Evolutionary conservation across 2,113 vertebrate genomes (phyloP).

Genomic region (Lanius ludovicianus): DNA sequence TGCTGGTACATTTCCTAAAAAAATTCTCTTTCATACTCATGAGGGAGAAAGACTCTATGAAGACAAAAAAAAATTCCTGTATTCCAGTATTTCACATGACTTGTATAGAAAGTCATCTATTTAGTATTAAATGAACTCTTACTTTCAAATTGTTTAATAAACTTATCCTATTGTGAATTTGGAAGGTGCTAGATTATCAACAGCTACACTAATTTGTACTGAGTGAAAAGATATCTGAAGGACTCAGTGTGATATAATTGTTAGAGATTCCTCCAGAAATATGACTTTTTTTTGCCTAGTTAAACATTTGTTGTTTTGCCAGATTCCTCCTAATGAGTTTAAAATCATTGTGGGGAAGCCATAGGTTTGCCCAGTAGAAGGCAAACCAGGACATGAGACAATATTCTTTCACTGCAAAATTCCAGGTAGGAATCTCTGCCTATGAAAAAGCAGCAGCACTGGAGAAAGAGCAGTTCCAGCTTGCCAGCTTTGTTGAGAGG

Average conservation of each 20-base stretch:
- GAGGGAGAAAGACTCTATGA: neutral
- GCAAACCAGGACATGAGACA: neutral
- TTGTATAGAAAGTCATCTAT: neutral
- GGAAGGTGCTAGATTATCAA: neutral
- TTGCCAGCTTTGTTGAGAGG: neutral
- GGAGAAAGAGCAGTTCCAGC: neutral
- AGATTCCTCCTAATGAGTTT: neutral
- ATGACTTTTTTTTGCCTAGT: neutral
- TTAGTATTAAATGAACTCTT: neutral
- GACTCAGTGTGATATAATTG: neutral
- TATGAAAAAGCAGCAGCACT: neutral
- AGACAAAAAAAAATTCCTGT: neutral
- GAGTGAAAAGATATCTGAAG: neutral
- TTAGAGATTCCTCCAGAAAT: slow-evolving; percentile 3
- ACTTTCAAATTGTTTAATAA: neutral
- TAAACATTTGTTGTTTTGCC: slow-evolving; percentile 15
- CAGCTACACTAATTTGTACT: neutral
- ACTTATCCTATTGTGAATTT: neutral
- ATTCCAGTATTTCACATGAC: neutral
- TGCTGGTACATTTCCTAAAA: neutral
- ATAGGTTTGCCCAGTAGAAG: neutral
- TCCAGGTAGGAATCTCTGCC: neutral
- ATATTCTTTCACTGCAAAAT: neutral
- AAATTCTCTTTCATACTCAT: neutral
- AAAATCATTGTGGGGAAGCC: neutral